Conservation (phyloP, 2,888 invertebrate genomes). For the Blera fallax region DNA sequence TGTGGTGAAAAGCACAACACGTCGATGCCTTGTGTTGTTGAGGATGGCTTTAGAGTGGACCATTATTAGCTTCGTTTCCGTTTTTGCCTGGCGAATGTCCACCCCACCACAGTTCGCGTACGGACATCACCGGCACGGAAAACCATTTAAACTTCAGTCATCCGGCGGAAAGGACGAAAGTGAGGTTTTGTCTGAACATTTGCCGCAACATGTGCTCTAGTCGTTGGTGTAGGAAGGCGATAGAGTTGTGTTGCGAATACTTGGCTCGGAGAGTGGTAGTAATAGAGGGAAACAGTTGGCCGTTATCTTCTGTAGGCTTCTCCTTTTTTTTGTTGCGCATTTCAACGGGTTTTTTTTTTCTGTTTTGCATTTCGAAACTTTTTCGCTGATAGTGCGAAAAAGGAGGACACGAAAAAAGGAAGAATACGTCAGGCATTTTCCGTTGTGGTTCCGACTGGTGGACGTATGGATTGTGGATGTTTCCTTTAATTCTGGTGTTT, state of each 20-base stretch:
- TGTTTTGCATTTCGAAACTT: slow-evolving; percentile 44
- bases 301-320: slow-evolving; percentile 56
- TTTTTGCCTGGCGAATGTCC: slow-evolving; percentile 6
- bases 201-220: slow-evolving; percentile 68
- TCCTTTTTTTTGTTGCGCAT: neutral
- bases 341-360: neutral
- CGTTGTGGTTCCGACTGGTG: slow-evolving; percentile 33
- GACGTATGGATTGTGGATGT: slow-evolving; percentile 32
- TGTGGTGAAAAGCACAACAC: slow-evolving; percentile 55
- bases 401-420: slow-evolving; percentile 4
- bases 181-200: slow-evolving; percentile 67
- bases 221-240: slow-evolving; percentile 12
- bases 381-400: slow-evolving; percentile 62
- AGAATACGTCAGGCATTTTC: slow-evolving; percentile 53
- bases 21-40: slow-evolving; percentile 29
- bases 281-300: slow-evolving; percentile 51
- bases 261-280: slow-evolving; percentile 7
- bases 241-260: slow-evolving; percentile 10
- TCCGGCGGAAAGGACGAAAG: slow-evolving; percentile 65
- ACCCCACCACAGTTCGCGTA: slow-evolving; percentile 22
- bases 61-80: slow-evolving; percentile 59
- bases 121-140: slow-evolving; percentile 58
- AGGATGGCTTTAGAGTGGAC: slow-evolving; percentile 21
- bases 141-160: slow-evolving; percentile 70
- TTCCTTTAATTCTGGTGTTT: slow-evolving; percentile 21